Evolutionary conservation across 2,888 invertebrate species (phyloP).

Genomic region (Nasonia oneida): DNA sequence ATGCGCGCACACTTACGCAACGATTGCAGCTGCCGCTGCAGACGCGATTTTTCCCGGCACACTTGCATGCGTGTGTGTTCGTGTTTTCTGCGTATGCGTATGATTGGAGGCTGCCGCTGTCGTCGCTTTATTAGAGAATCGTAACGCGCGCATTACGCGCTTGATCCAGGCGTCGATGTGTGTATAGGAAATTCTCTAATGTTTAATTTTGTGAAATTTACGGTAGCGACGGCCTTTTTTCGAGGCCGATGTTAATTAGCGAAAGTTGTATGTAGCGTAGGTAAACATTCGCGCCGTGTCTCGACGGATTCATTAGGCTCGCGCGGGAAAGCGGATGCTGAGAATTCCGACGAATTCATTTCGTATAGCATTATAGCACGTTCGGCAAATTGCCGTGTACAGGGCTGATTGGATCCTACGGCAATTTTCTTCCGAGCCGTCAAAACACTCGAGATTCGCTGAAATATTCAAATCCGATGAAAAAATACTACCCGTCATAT

Average conservation of each 20-base stretch:
- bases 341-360: not conserved
- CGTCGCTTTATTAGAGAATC: slow-evolving; percentile 40
- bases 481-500: too few relatives aligned
- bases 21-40: slow-evolving; percentile 10
- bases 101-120: slow-evolving; percentile 3
- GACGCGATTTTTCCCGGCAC: slow-evolving; percentile 33
- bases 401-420: too few relatives aligned
- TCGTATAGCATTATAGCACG: not conserved
- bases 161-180: not conserved
- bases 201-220: slow-evolving; percentile 22
- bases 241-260: not conserved
- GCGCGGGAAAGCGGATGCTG: not conserved
- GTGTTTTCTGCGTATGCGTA: not conserved
- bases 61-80: not conserved
- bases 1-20: slow-evolving; percentile 39
- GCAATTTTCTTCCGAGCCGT: too few relatives aligned
- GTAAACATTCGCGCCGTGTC: not conserved
- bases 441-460: too few relatives aligned
- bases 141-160: not conserved
- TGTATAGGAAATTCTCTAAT: not conserved
- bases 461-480: too few relatives aligned
- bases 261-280: slow-evolving; percentile 1
- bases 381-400: not conserved
- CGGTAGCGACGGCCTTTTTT: not conserved
- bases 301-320: not conserved